Evolutionary conservation across 1,140 invertebrate genomes (phyloP), one percentile per base, ranked within the genome.

Genomic region (Arctopsyche grandis): DNA sequence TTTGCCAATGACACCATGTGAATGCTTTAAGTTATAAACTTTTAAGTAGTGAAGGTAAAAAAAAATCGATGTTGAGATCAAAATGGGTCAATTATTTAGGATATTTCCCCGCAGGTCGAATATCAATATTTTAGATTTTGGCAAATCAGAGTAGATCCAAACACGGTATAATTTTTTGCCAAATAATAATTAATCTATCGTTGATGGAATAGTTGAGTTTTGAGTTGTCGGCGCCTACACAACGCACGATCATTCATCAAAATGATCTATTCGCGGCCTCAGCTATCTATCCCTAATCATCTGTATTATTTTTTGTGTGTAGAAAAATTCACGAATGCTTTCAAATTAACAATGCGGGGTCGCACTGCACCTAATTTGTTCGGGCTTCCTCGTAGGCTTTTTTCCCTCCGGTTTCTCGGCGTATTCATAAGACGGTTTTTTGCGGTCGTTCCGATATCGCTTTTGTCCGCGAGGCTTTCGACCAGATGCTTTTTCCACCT

Each of bases 401-500:
- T 66, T 66, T 38, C 29, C 29, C 29, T 38, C 29, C 29, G 29
- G 29, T 38, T 66, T 22, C 24, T 66, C 22, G 12, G 7, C 9
- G 21, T 24, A 26, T 29, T 26, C 24, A 26, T 26, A 66, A 22
- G 63, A 66, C 14, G 63, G 24, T 66, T 66, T 29, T 60, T 66
- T 66, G 5, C 7, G 29, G 29, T 19, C 63, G 21, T 66, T 26
- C 63, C 48, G 10, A 52, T 52, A 38, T 66, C 63, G 63, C 63
- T 66, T 52, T 66, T 66, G 63, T 66, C 21, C 10, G 63, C 14
- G 21, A 21, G 24, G 21, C 63, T 66, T 66, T 66, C 14, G 24
- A 38, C 26, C 56, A 76, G 29, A 60, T 76, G 52, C 48, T 44
- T 76, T 76, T 76, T 76, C 60, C 21, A 9, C 24, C 22, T 19